These are phyloP conservation scores for Orycteropus afer DNA, from an alignment of 2,113 vertebrate genomes.

Conservation along the genomic window DNA sequence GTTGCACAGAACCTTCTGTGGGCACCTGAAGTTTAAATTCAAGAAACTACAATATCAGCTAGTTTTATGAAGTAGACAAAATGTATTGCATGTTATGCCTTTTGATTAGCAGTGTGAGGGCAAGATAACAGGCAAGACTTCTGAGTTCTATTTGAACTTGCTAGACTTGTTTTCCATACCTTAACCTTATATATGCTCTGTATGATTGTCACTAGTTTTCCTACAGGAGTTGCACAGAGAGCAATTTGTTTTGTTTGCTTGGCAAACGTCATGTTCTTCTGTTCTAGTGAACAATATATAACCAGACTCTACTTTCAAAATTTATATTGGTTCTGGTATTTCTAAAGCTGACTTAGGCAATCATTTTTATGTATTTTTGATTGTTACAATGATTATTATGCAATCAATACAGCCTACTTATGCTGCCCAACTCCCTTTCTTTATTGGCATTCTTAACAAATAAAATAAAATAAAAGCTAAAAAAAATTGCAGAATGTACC, in stretches of 20 bases:
- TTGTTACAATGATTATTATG: neutral
- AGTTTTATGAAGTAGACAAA: neutral
- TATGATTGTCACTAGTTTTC: neutral
- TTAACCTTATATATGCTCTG: neutral
- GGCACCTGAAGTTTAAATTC: neutral
- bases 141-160: neutral
- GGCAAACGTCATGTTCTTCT: neutral
- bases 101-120: neutral
- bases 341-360: neutral
- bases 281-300: neutral
- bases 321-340: neutral
- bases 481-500: neutral
- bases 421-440: neutral
- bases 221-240: neutral
- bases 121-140: neutral
- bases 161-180: neutral
- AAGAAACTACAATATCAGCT: neutral
- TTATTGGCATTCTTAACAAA: neutral
- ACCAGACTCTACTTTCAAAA: neutral
- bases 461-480: neutral
- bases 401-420: neutral
- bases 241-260: neutral
- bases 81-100: neutral
- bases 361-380: neutral
- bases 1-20: neutral